Percentiles rank a stretch among this genome's conserved stretches.
Evolutionary conservation across 2,888 invertebrate genomes (phyloP).

Genomic region (Erebia epiphron): DNA sequence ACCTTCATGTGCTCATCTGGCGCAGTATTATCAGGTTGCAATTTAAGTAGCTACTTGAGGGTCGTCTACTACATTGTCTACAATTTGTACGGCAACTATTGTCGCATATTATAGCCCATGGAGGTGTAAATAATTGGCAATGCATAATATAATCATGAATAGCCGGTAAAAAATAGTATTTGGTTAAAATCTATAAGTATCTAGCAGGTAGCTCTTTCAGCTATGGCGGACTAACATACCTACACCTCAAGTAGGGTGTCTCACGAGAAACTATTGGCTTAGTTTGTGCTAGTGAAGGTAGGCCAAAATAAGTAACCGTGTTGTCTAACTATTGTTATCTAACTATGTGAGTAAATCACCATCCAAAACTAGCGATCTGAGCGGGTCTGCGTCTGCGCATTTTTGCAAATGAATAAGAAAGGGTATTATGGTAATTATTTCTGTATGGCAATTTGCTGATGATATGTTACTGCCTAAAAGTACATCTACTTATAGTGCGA

Average conservation of each 20-base stretch:
- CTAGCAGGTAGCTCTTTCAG: background rate
- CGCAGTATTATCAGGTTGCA: background rate
- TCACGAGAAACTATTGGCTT: background rate
- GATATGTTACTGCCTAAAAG: no score
- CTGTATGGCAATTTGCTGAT: no score
- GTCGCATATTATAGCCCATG: background rate
- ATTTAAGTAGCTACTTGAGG: conserved; percentile 8
- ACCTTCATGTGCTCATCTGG: conserved; percentile 2
- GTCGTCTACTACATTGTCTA: conserved; percentile 5
- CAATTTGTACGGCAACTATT: background rate
- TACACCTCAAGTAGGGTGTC: background rate
- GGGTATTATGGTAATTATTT: no score
- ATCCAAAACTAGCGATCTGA: background rate
- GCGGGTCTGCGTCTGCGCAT: background rate
- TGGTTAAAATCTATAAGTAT: no score
- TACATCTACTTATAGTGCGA: no score
- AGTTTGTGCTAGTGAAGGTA: background rate
- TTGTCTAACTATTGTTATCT: conserved; percentile 14
- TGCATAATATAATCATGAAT: background rate
- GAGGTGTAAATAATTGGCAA: conserved; percentile 1
- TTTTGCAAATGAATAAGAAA: background rate
- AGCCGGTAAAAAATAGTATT: background rate
- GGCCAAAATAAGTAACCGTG: background rate
- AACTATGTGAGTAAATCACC: background rate
- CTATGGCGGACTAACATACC: background rate